Conservation (phyloP, 2,797 vertebrate species). For the Brotula barbata region DNA sequence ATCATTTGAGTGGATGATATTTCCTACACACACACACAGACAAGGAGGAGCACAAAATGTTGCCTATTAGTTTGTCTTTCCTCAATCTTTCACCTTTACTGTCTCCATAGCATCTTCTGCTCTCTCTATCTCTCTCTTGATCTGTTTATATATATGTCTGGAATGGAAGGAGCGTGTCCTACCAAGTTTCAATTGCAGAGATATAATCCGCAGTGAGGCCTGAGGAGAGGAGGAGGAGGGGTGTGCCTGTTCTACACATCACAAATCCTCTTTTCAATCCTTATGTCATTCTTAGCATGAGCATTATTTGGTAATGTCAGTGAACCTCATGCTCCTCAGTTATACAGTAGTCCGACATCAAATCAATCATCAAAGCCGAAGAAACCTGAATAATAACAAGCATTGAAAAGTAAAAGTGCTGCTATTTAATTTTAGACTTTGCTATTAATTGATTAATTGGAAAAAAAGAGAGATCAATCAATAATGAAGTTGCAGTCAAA, state of each 20-base stretch:
- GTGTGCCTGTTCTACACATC: slow-evolving; percentile 50
- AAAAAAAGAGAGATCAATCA: too few relatives aligned
- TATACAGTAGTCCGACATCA: too few relatives aligned
- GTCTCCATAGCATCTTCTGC: slow-evolving; percentile 36
- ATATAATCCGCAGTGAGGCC: slow-evolving; percentile 69
- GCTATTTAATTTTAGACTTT: too few relatives aligned
- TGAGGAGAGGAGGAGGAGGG: slow-evolving; percentile 25
- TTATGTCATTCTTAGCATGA: slow-evolving; percentile 57
- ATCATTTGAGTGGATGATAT: slow-evolving; percentile 34
- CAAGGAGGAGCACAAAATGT: slow-evolving; percentile 5
- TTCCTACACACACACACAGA: slow-evolving; percentile 7
- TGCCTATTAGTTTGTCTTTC: slow-evolving; percentile 51
- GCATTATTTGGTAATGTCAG: slow-evolving; percentile 40
- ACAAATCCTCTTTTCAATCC: slow-evolving; percentile 74
- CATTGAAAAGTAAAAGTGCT: too few relatives aligned
- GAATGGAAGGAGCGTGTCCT: slow-evolving; percentile 57
- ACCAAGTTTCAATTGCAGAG: slow-evolving; percentile 66
- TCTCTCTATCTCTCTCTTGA: slow-evolving; percentile 17
- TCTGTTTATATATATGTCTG: slow-evolving; percentile 47
- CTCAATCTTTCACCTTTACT: slow-evolving; percentile 25
- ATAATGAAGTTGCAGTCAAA: too few relatives aligned
- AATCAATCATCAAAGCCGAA: too few relatives aligned
- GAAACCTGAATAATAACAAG: too few relatives aligned
- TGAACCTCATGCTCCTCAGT: slow-evolving; percentile 9
- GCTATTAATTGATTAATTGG: too few relatives aligned